phyloP scores from a whole-genome alignment of 2,113 vertebrate species.

The Romanogobio albipinnatus region DNA sequence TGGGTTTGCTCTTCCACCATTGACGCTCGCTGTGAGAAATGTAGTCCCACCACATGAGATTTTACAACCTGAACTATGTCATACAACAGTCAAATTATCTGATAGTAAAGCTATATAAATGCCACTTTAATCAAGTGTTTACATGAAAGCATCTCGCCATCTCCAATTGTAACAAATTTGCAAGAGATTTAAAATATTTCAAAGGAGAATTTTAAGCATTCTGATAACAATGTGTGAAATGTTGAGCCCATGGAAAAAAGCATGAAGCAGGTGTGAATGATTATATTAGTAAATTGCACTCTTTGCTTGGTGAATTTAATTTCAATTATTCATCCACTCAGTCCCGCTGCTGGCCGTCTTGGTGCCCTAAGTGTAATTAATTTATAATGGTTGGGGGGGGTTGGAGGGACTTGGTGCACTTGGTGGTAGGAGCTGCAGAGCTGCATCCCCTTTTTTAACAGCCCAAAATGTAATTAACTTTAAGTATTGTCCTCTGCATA shows the following conservation, averaged over 20 bases:
- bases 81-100: neutral
- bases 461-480: slow-evolving; percentile 44
- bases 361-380: too few relatives aligned
- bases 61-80: neutral
- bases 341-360: too few relatives aligned
- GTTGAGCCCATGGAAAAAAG: slow-evolving; percentile 18
- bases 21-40: too few relatives aligned
- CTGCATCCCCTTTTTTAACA: too few relatives aligned
- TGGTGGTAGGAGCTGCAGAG: too few relatives aligned
- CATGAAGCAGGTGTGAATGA: slow-evolving; percentile 40
- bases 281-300: slow-evolving; percentile 34
- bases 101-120: neutral
- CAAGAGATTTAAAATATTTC: neutral
- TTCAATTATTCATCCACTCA: slow-evolving; percentile 30
- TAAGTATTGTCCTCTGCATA: slow-evolving; percentile 21
- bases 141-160: neutral
- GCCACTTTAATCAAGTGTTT: neutral
- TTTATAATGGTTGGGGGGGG: too few relatives aligned
- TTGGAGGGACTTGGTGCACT: too few relatives aligned
- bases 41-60: neutral
- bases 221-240: slow-evolving; percentile 2
- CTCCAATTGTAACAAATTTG: neutral
- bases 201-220: neutral
- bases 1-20: too few relatives aligned
- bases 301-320: slow-evolving; percentile 38